Conservation (phyloP, 2,113 vertebrate genomes). For the Carassius auratus region DNA sequence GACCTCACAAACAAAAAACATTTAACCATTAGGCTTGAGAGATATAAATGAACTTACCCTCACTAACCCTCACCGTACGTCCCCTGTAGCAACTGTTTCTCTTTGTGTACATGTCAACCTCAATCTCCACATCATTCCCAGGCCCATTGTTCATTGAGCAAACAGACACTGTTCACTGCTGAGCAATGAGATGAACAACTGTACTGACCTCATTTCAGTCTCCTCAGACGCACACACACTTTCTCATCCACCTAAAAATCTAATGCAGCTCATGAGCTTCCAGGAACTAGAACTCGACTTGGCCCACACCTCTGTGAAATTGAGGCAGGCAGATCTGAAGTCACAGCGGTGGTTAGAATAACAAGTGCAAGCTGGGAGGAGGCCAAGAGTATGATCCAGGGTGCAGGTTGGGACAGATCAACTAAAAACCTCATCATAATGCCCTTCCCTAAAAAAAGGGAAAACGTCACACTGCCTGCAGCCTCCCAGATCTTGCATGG, state of each 20-base stretch:
- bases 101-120: slow-evolving; percentile 40
- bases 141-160: slow-evolving; percentile 36
- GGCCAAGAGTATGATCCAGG: slow-evolving; percentile 66
- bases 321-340: slow-evolving; percentile 74
- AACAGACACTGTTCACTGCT: slow-evolving; percentile 12
- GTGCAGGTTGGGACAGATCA: slow-evolving; percentile 78
- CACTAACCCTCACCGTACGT: slow-evolving; percentile 48
- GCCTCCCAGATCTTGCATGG: slow-evolving; percentile 51
- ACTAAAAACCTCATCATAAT: slow-evolving; percentile 71
- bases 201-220: slow-evolving; percentile 42
- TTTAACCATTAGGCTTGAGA: slow-evolving; percentile 18
- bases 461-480: slow-evolving; percentile 51
- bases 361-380: slow-evolving; percentile 66
- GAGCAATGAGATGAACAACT: slow-evolving; percentile 28
- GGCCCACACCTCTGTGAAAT: slow-evolving; percentile 62
- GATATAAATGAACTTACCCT: slow-evolving; percentile 67
- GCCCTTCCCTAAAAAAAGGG: slow-evolving; percentile 61
- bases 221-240: slow-evolving; percentile 10
- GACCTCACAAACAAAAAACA: slow-evolving; percentile 72
- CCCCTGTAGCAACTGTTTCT: slow-evolving; percentile 46
- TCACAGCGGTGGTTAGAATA: slow-evolving; percentile 71
- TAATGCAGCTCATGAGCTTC: slow-evolving; percentile 49
- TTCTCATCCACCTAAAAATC: slow-evolving; percentile 48
- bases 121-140: slow-evolving; percentile 42
- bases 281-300: slow-evolving; percentile 59